Conservation (phyloP, 2,113 vertebrate species). For the Gasterosteus nipponicus region DNA sequence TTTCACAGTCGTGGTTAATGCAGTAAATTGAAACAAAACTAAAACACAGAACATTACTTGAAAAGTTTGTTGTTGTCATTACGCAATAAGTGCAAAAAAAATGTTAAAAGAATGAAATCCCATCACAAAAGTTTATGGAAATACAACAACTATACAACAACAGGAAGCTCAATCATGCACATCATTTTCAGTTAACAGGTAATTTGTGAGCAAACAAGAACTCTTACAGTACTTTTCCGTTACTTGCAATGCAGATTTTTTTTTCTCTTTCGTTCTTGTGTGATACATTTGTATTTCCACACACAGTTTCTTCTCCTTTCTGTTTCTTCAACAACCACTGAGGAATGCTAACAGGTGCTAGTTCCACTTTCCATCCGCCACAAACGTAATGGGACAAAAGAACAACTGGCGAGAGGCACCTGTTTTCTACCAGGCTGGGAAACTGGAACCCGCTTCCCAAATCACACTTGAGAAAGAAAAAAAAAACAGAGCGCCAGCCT, state of each 20-base stretch:
- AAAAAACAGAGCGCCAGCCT: constrained; percentile 43
- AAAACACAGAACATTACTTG: too few species aligned
- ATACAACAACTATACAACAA: neutral
- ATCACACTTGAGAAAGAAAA: constrained; percentile 39
- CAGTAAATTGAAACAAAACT: too few species aligned
- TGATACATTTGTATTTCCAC: constrained; percentile 30
- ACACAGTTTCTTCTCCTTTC: neutral
- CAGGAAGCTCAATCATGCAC: neutral
- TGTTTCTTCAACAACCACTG: constrained; percentile 33
- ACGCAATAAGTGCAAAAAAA: too few species aligned
- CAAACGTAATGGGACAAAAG: constrained; percentile 46
- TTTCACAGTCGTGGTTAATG: too few species aligned
- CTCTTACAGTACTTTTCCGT: neutral
- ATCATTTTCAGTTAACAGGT: neutral
- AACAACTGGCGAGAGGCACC: constrained; percentile 73
- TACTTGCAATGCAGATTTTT: neutral
- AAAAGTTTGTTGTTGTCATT: too few species aligned
- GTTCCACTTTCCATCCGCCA: constrained; percentile 50
- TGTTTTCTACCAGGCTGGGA: constrained; percentile 65
- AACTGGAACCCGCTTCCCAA: constrained; percentile 56
- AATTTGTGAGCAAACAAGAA: neutral
- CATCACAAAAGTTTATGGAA: too few species aligned
- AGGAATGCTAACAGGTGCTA: constrained; percentile 71
- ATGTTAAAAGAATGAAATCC: too few species aligned
- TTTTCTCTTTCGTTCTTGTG: neutral